A percentile compares a stretch with the other conserved stretches of the same genome.
phyloP scores from a whole-genome alignment of 1,140 invertebrate genomes.

The Cydia strobilella region DNA sequence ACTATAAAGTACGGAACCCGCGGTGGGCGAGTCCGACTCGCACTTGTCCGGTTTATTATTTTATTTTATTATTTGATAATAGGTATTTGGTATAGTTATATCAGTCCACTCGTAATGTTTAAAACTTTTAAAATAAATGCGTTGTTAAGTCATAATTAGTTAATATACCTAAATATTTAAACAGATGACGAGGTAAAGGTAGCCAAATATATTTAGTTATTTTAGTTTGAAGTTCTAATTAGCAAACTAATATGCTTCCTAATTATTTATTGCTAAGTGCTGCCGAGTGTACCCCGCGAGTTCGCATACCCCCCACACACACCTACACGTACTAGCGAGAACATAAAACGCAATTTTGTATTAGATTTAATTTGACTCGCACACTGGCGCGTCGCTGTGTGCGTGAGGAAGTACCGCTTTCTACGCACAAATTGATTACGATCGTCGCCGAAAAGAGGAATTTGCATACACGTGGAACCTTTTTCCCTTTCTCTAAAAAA shows the following conservation, averaged over 20 bases:
- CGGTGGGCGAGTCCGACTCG: no score
- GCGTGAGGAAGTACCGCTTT: conserved; percentile 65
- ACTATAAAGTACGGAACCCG: no score
- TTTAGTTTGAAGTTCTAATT: background rate
- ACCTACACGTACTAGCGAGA: conserved; percentile 69
- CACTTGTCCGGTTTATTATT: no score
- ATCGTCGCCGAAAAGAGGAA: conserved; percentile 68
- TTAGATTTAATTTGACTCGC: conserved; percentile 79
- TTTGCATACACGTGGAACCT: conserved; percentile 64
- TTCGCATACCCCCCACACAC: conserved; percentile 69
- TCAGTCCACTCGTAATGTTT: no score
- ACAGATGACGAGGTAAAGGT: no score
- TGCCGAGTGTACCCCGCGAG: conserved; percentile 66
- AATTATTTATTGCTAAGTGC: conserved; percentile 15
- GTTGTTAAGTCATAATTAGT: no score
- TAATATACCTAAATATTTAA: no score
- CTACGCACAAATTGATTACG: conserved; percentile 79
- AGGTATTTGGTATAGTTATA: no score
- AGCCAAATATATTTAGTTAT: background rate
- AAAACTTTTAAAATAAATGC: no score
- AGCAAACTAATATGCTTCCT: background rate
- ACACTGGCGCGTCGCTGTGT: conserved; percentile 46
- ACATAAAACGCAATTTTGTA: conserved; percentile 80
- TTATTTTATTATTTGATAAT: no score
- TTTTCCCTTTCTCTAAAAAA: conserved; percentile 48